A percentile compares a stretch with the other conserved stretches of the same genome.
Conservation (phyloP, 2,113 vertebrate species). For the Tursiops truncatus region DNA sequence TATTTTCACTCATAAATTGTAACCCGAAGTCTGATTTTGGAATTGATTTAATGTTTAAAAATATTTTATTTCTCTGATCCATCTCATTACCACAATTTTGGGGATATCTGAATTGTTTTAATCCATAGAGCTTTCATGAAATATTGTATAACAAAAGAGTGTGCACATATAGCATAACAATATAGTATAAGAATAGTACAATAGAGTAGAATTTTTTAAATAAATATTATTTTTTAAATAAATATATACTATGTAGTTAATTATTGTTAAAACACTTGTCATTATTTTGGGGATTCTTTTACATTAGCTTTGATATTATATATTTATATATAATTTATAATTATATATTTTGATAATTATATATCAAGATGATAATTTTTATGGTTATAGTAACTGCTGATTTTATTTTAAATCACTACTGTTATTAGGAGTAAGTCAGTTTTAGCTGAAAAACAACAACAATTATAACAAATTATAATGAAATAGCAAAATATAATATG, state of each 20-base stretch:
- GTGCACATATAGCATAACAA: neutral
- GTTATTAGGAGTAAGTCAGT: neutral
- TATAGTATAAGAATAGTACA: neutral
- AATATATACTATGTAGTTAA: neutral
- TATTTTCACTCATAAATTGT: neutral
- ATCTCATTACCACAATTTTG: neutral
- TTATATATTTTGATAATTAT: neutral
- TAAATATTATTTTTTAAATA: neutral
- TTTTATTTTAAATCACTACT: neutral
- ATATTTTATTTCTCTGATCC: neutral
- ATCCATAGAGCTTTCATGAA: neutral
- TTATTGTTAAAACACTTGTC: constrained; percentile 13
- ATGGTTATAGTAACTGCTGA: neutral
- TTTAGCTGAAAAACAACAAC: neutral
- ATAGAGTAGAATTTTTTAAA: neutral
- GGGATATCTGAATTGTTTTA: neutral
- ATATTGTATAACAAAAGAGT: neutral
- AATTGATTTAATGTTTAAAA: neutral
- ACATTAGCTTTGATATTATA: constrained; percentile 26
- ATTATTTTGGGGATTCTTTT: neutral
- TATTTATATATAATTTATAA: neutral
- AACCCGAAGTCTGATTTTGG: neutral
- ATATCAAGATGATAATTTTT: neutral
- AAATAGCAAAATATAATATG: neutral
- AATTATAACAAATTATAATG: neutral